Base-by-base conservation (phyloP, 1,140 invertebrate genomes). In the Drosophila lowei region DNA sequence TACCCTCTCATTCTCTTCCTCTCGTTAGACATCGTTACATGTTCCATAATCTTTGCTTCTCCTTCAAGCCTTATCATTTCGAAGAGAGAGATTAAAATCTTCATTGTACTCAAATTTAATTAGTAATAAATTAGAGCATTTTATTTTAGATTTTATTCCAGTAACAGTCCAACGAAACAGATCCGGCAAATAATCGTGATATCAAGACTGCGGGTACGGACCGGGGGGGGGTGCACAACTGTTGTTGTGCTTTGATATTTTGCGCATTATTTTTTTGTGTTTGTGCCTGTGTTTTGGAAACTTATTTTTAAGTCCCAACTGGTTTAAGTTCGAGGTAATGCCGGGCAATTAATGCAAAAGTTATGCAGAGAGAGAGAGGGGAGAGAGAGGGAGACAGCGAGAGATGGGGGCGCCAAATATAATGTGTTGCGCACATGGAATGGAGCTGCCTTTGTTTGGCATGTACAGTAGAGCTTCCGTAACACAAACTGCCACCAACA, bases 231-330 rank as follows among this genome's bases (percentile, higher is more conserved):
- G 3, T 9, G 23, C 23, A 34, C 54, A 71, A 71, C 48, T 23
- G 66, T 18, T 52, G 50, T 52, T 64, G 18, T 23, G 60, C 60
- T 73, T 57, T 73, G 53, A 74, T 65, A 48, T 68, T 73, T 74
- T 74, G 71, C 71, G 71, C 70, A 74, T 73, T 74, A 73, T 65
- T 73, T 64, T 73, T 73, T 64, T 55, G 21, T 56, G 21, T 48
- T 15, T 42, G 34, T 6, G 4, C 23, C 53, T 52, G 50, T 30
- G 43, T 52, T 62, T 70, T 21, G 57, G 43, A 73, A 73, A 73
- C 70, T 58, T 74, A 73, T 73, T 74, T 73, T 74, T 58, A 73
- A 74, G 70, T 64, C 43, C 18, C 70, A 73, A 74, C 71, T 74
- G 71, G 71, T 74, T 73, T 74, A 56, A 64, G 70, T 73, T 74